These are phyloP conservation scores for Chitala chitala DNA, from an alignment of 2,113 vertebrate genomes.

Conservation along the genomic window DNA sequence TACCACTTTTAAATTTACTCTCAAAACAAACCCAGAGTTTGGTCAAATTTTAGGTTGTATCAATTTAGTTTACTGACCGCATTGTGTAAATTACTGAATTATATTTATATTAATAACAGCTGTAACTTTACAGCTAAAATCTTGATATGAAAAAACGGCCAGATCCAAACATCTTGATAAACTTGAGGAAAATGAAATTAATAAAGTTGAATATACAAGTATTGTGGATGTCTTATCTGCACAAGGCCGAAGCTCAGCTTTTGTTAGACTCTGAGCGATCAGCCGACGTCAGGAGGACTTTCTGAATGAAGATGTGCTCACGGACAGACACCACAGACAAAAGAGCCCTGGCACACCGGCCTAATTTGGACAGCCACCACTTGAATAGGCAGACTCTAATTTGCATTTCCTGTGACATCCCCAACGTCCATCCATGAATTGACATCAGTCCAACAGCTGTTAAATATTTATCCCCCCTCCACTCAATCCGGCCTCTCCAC, in stretches of 20 bases:
- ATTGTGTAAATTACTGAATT: neutral
- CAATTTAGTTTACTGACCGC: no score
- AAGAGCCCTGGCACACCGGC: neutral
- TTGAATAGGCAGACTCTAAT: neutral
- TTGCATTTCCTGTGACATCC: slow-evolving; percentile 7
- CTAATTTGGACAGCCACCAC: neutral
- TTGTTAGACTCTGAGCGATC: neutral
- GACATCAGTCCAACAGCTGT: slow-evolving; percentile 15
- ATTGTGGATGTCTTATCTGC: no score
- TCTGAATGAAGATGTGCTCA: neutral
- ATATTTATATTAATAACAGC: neutral
- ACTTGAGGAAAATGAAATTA: neutral
- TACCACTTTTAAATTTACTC: no score
- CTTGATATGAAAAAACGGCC: neutral
- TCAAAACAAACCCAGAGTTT: no score
- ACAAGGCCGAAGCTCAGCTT: neutral
- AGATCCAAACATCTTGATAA: neutral
- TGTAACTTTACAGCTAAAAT: neutral
- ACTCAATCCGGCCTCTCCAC: neutral
- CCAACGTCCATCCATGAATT: neutral
- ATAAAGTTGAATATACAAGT: neutral
- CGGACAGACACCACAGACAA: neutral
- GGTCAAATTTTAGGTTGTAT: no score
- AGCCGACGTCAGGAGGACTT: neutral
- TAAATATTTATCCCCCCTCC: neutral